Percentiles rank a stretch among this genome's conserved stretches.
phyloP scores from a whole-genome alignment of 2,888 invertebrate genomes.

The Chrysolina americana region DNA sequence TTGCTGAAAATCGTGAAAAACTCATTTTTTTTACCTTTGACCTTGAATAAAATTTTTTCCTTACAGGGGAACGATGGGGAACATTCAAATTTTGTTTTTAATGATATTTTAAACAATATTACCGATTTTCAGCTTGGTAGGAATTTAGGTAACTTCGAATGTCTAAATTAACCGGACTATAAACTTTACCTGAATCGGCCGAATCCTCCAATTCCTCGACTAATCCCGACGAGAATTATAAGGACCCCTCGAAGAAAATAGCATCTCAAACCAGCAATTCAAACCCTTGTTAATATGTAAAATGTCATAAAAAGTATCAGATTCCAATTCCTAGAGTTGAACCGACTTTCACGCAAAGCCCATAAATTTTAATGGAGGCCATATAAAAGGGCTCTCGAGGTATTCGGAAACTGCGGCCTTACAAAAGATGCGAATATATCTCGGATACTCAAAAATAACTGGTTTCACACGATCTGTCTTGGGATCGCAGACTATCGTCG shows the following conservation, averaged over 20 bases:
- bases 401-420: neutral
- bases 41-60: too few species aligned
- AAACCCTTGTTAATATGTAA: constrained; percentile 27
- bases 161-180: too few species aligned
- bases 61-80: too few species aligned
- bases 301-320: constrained; percentile 36
- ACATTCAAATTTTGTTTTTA: too few species aligned
- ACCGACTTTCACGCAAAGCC: constrained; percentile 15
- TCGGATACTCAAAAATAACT: constrained; percentile 39
- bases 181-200: neutral
- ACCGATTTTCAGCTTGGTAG: too few species aligned
- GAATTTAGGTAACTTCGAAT: too few species aligned
- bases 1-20: too few species aligned
- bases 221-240: neutral
- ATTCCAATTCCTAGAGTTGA: constrained; percentile 21
- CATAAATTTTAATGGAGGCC: constrained; percentile 33
- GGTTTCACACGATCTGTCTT: constrained; percentile 49
- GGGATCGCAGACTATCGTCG: constrained; percentile 23
- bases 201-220: neutral
- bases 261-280: neutral
- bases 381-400: constrained; percentile 21
- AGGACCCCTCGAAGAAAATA: neutral
- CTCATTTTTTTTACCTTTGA: too few species aligned
- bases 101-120: too few species aligned
- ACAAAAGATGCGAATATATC: constrained; percentile 17